Conservation (phyloP, 2,888 invertebrate genomes). For the Synanthedon myopaeformis region DNA sequence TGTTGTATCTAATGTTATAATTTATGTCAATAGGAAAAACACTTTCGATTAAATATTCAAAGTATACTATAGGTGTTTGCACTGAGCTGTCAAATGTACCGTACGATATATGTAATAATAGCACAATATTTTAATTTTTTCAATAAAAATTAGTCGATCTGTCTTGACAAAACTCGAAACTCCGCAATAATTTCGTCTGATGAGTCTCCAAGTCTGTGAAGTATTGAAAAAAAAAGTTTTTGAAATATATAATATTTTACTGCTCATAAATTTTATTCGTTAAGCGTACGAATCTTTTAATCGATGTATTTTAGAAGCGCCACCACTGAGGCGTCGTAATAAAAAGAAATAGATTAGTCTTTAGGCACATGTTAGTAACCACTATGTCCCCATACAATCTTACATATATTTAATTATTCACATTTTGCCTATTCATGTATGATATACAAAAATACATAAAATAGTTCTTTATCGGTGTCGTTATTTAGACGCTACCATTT, state of each 20-base stretch:
- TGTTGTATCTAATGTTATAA: neutral
- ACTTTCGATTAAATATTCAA: conserved; percentile 1
- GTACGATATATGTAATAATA: neutral
- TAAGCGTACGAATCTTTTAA: conserved; percentile 20
- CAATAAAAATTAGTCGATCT: neutral
- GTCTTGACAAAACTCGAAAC: conserved; percentile 49
- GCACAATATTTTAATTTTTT: neutral
- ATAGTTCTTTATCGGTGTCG: conserved; percentile 39
- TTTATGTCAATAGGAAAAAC: neutral
- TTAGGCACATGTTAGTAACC: conserved; percentile 45
- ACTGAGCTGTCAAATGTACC: neutral
- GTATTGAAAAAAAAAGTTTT: conserved; percentile 19
- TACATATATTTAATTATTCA: conserved; percentile 64
- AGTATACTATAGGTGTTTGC: neutral
- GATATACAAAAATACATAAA: conserved; percentile 64
- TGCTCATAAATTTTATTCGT: conserved; percentile 21
- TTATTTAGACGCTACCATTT: conserved; percentile 15
- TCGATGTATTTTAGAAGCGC: conserved; percentile 13
- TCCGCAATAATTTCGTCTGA: conserved; percentile 13
- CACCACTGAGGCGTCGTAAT: conserved; percentile 12
- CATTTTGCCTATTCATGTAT: conserved; percentile 68
- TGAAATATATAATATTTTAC: conserved; percentile 28
- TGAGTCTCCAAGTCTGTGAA: conserved; percentile 37
- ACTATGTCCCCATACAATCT: conserved; percentile 36
- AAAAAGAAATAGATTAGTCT: conserved; percentile 14